Evolutionary conservation across 2,113 vertebrate genomes (phyloP).

Genomic region (Procavia capensis): DNA sequence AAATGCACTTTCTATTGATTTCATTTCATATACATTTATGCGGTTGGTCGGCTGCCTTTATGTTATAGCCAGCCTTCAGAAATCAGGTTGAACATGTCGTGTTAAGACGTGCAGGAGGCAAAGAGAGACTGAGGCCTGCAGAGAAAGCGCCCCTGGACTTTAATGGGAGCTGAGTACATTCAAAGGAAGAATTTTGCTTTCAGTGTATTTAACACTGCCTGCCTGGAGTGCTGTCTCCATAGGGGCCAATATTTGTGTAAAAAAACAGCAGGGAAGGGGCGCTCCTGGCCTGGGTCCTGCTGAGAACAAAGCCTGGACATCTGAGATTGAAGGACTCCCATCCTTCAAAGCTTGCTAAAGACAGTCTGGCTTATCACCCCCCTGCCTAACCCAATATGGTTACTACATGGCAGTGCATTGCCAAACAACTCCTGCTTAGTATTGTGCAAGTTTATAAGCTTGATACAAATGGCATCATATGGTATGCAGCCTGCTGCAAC

Average conservation of each 20-base stretch:
- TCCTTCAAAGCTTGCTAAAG: conserved; percentile 62
- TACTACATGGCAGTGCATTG: not conserved
- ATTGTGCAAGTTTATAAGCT: not conserved
- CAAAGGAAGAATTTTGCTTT: conserved; percentile 81
- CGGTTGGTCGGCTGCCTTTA: conserved; percentile 74
- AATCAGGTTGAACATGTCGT: conserved; percentile 51
- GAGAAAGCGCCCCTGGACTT: conserved; percentile 73
- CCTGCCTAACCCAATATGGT: not conserved
- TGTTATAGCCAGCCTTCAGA: conserved; percentile 74
- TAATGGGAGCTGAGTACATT: conserved; percentile 70
- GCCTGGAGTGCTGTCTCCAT: conserved; percentile 61
- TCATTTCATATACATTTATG: conserved; percentile 81
- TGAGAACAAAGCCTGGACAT: conserved; percentile 75
- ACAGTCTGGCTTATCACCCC: not conserved
- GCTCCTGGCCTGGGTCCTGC: conserved; percentile 60
- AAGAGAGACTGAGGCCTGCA: conserved; percentile 47
- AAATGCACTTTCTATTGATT: conserved; percentile 76
- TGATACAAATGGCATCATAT: not conserved
- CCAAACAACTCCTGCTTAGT: not conserved
- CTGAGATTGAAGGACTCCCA: conserved; percentile 49
- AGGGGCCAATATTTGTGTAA: conserved; percentile 62
- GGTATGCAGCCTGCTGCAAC: not conserved
- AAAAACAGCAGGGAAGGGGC: conserved; percentile 51
- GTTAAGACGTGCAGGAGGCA: conserved; percentile 9
- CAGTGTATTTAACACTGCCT: conserved; percentile 69